Base-by-base conservation (phyloP, 30 jellyfish, hydroid and myxozoan genomes). In the Nemopilema nomurai region DNA sequence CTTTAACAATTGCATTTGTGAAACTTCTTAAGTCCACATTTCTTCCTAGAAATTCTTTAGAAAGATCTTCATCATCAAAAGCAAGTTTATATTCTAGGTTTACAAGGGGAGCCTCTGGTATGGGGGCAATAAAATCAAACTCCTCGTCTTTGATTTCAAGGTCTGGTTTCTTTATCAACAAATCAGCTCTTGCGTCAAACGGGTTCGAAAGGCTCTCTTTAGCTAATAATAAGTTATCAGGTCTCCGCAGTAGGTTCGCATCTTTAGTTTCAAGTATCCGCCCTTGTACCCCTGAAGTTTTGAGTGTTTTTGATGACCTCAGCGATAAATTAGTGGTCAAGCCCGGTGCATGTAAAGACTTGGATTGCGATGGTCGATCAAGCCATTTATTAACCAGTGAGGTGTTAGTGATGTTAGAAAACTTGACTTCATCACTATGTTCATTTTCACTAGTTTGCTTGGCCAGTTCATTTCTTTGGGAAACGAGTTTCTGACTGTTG, bases 71-170 rank as follows among this genome's bases (percentile, higher is more conserved):
- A 41, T 82, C 90, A 49, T 82, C 72, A 53, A 82, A 68, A 24
- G 72, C 77, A 17, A 82, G 80, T 76, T 82, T 69, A 52, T 82
- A 82, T 18, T 32, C 51, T 69, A 69, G 90, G 26, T 75, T 82
- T 51, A 51, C 18, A 19, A 49, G 70, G 9, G 50, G 76, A 67
- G 17, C 51, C 1, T 67, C 76, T 17, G 21, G 0, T 67, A 23
- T 67, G 76, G 33, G 21, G 1, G 6, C 0, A 23, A 23, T 32
- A 23, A 23, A 17, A 32, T 21, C 76, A 67, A 23, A 8, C 20
- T 67, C 76, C 33, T n/a, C 9, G 33, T 6, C 19, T 41, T 13
- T 41, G 13, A 41, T 41, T 3, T 41, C 57, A 41, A n/a, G n/a
- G n/a, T n/a, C n/a, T n/a, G n/a, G n/a, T n/a, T 13, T 13, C 13